phyloP scores from a whole-genome alignment of 2,888 invertebrate genomes.

The Dascillus cervinus region DNA sequence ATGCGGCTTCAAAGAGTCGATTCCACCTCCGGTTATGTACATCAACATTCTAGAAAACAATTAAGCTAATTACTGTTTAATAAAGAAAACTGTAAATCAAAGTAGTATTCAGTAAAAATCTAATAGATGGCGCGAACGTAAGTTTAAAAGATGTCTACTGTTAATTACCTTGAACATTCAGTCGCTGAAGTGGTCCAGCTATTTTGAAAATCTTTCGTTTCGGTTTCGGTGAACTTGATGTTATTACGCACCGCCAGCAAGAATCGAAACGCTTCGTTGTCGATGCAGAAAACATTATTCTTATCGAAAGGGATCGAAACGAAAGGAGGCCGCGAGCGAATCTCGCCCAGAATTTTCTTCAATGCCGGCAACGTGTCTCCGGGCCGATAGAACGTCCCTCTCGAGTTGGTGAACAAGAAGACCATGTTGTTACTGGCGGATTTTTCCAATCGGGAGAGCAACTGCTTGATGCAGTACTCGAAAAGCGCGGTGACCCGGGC shows the following conservation, averaged over 20 bases:
- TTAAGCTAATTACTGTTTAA: no score
- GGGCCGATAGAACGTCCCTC: constrained; percentile 14
- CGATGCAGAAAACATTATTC: no score
- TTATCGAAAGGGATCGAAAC: constrained; percentile 11
- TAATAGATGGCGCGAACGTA: no score
- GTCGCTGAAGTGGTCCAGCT: constrained; percentile 10
- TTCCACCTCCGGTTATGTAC: no score
- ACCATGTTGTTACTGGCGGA: constrained; percentile 14
- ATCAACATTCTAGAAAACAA: no score
- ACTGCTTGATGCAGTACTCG: constrained; percentile 16
- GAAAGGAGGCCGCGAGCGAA: no score
- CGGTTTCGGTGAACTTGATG: constrained; percentile 5
- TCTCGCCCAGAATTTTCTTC: constrained; percentile 6
- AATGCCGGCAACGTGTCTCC: constrained; percentile 15
- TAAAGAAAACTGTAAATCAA: no score
- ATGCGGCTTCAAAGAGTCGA: no score
- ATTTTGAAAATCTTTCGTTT: constrained; percentile 6
- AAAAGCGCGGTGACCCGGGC: constrained; percentile 14
- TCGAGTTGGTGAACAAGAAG: constrained; percentile 16
- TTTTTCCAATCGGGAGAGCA: constrained; percentile 13
- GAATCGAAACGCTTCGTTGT: no score
- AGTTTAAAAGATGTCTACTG: no score
- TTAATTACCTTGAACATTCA: constrained; percentile 6
- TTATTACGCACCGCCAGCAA: constrained; percentile 7
- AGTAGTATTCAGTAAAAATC: no score